Conservation (phyloP, 2,888 invertebrate genomes). For the Diaperis boleti region DNA sequence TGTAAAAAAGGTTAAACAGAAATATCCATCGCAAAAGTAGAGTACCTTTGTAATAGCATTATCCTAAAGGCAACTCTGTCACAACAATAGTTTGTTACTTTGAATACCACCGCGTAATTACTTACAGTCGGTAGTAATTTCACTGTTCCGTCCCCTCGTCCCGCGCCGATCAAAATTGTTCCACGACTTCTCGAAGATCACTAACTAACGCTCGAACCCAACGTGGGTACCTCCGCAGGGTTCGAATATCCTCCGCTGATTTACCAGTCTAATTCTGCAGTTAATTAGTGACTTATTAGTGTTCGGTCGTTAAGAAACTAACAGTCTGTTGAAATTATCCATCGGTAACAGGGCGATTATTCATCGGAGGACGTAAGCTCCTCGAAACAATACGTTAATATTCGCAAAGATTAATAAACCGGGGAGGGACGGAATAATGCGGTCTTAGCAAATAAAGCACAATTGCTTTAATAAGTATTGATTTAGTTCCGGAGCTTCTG, state of each 20-base stretch:
- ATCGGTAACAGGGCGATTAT: conserved; percentile 25
- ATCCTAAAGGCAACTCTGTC: no score
- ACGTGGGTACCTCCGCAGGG: neutral
- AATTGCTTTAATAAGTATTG: conserved; percentile 39
- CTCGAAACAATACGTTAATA: conserved; percentile 33
- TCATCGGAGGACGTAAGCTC: conserved; percentile 20
- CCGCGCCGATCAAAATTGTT: no score
- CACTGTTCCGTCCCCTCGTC: no score
- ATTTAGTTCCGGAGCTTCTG: conserved; percentile 30
- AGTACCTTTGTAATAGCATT: no score
- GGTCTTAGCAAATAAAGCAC: conserved; percentile 37
- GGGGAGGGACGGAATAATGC: conserved; percentile 30
- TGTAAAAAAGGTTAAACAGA: no score
- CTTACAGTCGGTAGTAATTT: no score
- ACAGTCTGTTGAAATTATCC: conserved; percentile 23
- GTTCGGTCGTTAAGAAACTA: conserved; percentile 29
- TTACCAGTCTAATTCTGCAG: conserved; percentile 25
- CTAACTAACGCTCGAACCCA: no score
- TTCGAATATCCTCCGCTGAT: conserved; percentile 14
- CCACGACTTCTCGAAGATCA: no score
- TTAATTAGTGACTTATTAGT: conserved; percentile 29
- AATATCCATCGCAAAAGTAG: no score
- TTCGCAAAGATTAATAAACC: conserved; percentile 28
- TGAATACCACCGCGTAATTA: no score
- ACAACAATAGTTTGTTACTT: no score